Evolutionary conservation across 2,113 vertebrate genomes (phyloP).

Genomic region (Istiophorus platypterus): DNA sequence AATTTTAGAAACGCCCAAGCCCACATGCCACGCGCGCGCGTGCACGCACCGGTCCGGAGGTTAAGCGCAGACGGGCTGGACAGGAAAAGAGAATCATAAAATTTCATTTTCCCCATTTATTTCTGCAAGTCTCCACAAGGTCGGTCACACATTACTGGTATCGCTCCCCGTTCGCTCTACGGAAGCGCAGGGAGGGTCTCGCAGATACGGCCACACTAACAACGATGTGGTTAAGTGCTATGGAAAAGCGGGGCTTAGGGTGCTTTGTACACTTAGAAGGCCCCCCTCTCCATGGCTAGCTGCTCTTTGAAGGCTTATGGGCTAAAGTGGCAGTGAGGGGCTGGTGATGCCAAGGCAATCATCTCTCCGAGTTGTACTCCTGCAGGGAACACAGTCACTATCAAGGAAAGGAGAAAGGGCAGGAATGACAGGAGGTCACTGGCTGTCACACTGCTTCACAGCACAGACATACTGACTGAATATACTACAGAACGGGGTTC

Average conservation of each 20-base stretch:
- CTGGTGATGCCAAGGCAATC: conserved; percentile 64
- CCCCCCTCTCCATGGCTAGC: conserved; percentile 53
- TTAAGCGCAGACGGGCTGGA: neutral
- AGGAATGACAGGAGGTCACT: conserved; percentile 38
- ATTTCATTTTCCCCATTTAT: neutral
- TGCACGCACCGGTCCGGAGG: neutral
- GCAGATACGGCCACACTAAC: conserved; percentile 63
- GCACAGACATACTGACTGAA: conserved; percentile 33
- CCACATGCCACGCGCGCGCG: neutral
- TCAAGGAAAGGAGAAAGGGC: conserved; percentile 28
- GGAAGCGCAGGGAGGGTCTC: conserved; percentile 26
- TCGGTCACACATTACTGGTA: conserved; percentile 31
- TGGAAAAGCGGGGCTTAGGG: conserved; percentile 57
- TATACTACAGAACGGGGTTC: conserved; percentile 9
- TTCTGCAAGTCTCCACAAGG: conserved; percentile 16
- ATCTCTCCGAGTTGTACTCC: conserved; percentile 43
- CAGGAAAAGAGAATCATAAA: neutral
- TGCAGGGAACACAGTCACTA: conserved; percentile 35
- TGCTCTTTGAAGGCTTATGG: conserved; percentile 70
- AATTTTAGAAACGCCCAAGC: neutral
- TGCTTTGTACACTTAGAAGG: conserved; percentile 66
- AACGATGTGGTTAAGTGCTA: conserved; percentile 60
- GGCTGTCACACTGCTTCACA: conserved; percentile 29
- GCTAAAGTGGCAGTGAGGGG: conserved; percentile 59
- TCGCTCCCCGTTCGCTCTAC: neutral